Conservation (phyloP, 2,888 invertebrate species). For the Glaucopsyche alexis region DNA sequence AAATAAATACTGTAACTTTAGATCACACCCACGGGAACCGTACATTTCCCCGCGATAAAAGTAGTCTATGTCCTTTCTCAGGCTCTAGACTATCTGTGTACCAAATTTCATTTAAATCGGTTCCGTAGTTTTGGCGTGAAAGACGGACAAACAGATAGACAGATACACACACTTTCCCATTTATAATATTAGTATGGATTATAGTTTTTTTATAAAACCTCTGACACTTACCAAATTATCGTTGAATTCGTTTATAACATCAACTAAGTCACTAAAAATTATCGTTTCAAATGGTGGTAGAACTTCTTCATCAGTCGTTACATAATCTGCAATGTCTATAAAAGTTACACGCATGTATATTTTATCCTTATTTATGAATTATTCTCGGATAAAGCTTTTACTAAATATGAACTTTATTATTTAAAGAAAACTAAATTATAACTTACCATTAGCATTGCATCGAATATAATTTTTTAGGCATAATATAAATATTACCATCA, state of each 20-base stretch:
- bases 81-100: too few species aligned
- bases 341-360: not conserved
- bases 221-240: conserved; percentile 55
- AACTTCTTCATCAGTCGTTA: conserved; percentile 56
- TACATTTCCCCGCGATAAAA: too few species aligned
- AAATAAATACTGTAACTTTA: too few species aligned
- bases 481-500: conserved; percentile 41
- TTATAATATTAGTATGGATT: too few species aligned
- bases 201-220: not conserved
- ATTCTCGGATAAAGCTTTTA: not conserved
- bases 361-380: not conserved
- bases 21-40: too few species aligned
- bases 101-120: too few species aligned
- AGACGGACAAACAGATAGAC: too few species aligned
- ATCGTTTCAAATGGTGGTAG: conserved; percentile 65
- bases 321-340: conserved; percentile 48
- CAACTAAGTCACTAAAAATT: conserved; percentile 66
- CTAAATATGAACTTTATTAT: not conserved
- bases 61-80: too few species aligned
- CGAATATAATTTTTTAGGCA: conserved; percentile 44
- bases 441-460: conserved; percentile 60
- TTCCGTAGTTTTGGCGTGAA: too few species aligned
- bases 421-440: not conserved
- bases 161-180: too few species aligned
- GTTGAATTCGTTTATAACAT: conserved; percentile 65